These are phyloP conservation scores for Acridotheres tristis DNA, from an alignment of 2,797 vertebrate genomes.

Conservation along the genomic window DNA sequence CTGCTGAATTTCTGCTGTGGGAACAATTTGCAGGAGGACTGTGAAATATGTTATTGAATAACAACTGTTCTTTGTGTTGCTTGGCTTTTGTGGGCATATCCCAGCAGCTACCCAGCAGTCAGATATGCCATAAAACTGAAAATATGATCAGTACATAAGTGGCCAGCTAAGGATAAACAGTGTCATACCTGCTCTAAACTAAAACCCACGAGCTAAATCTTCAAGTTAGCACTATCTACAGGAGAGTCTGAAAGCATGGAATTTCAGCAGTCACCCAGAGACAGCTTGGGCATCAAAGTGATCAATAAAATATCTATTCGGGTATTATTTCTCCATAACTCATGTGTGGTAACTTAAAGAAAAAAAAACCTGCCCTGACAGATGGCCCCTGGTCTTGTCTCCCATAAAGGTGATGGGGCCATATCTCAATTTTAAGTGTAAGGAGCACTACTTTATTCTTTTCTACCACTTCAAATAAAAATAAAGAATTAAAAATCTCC, in stretches of 20 bases:
- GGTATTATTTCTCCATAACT: background rate
- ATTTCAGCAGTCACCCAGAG: background rate
- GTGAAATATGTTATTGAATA: background rate
- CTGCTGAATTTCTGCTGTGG: background rate
- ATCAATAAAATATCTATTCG: background rate
- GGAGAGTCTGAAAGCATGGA: background rate
- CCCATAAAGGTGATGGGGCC: background rate
- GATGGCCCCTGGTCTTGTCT: background rate
- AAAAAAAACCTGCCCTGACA: background rate
- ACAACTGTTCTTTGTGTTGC: background rate
- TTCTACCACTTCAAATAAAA: background rate
- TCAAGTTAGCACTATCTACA: background rate
- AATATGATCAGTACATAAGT: background rate
- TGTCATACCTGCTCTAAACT: background rate
- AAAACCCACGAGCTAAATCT: background rate
- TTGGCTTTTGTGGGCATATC: background rate
- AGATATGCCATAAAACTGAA: background rate
- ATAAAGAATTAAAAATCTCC: background rate
- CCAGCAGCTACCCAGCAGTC: background rate
- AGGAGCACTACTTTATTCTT: background rate
- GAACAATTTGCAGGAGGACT: background rate
- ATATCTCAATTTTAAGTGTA: background rate
- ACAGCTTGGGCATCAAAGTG: background rate
- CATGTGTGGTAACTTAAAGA: background rate
- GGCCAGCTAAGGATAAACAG: background rate